Percentiles rank a stretch among this genome's conserved stretches.
These are phyloP conservation scores for Morone saxatilis DNA, from an alignment of 2,113 vertebrate species.

Conservation along the genomic window DNA sequence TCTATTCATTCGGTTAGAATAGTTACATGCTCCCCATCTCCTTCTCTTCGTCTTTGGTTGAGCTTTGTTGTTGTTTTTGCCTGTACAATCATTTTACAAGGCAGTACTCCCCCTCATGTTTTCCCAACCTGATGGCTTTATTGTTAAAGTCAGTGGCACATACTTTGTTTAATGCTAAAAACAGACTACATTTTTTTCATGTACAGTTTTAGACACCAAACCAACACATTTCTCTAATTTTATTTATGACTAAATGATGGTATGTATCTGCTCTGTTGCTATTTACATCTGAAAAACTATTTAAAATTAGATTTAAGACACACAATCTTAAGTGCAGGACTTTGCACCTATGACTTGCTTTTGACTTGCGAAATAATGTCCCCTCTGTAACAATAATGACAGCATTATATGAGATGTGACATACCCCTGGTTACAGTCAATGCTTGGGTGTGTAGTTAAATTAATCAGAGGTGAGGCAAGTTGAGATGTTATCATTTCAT, in stretches of 20 bases:
- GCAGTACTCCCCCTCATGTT: neutral
- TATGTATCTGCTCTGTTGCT: neutral
- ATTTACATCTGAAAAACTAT: neutral
- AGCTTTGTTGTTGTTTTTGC: neutral
- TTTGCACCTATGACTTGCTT: neutral
- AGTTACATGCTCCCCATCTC: neutral
- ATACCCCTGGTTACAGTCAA: neutral
- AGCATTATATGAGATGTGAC: neutral
- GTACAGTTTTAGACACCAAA: neutral
- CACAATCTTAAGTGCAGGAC: neutral
- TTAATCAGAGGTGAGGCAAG: constrained; percentile 31
- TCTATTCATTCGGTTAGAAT: neutral
- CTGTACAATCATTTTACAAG: no score
- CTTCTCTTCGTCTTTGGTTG: neutral
- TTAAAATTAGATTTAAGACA: neutral
- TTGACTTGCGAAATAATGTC: neutral
- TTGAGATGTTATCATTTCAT: neutral
- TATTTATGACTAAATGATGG: no score
- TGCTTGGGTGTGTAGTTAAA: neutral
- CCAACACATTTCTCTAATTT: neutral
- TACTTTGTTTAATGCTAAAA: neutral
- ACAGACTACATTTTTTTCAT: no score
- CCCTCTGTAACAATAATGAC: neutral
- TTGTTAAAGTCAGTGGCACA: neutral
- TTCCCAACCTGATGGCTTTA: neutral